Evolutionary conservation across 2,888 invertebrate genomes (phyloP), one percentile per base, ranked within the genome.

Genomic region (Thalpophila matura): DNA sequence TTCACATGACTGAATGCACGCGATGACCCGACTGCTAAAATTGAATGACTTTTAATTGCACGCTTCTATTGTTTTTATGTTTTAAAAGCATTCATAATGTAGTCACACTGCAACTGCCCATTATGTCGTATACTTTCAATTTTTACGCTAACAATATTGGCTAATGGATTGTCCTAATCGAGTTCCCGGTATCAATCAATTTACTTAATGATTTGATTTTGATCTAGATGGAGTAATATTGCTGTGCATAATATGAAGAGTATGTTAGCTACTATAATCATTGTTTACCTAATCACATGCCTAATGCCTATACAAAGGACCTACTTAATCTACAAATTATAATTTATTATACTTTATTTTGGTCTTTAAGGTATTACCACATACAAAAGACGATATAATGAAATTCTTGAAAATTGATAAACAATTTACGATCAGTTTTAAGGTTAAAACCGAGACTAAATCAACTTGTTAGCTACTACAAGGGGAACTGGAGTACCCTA

Each of bases 1-100:
- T 77, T 77, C 70, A 61, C 65, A 67, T 73, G 79, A 85, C 83
- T 83, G 83, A 66, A 63, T 67, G 69, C 84, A 81, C 84, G 82
- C 82, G 35, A n/a, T n/a, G n/a, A n/a, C n/a, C n/a, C n/a, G n/a
- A 81, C 1, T 16, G 38, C 60, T 50, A 27, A 51, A 43, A 77
- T 74, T 75, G 72, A 73, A 84, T 72, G 77, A 73, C 64, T 74
- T 81, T 75, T 79, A 75, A 80, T 79, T 72, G 72, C 65, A 59
- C 38, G 59, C 24, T 57, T n/a, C 55, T 14, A n/a, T n/a, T 53
- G 35, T 47, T 63, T 59, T 56, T 59, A 29, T 27, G 18, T 33
- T 62, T 51, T 43, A 51, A 42, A 59, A 71, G 31, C 59, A 63
- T 57, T 33, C 45, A 46, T 77, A 47, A 49, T 47, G 38, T 55